phyloP scores from a whole-genome alignment of 2,888 invertebrate species.

The Ditula angustiorana region DNA sequence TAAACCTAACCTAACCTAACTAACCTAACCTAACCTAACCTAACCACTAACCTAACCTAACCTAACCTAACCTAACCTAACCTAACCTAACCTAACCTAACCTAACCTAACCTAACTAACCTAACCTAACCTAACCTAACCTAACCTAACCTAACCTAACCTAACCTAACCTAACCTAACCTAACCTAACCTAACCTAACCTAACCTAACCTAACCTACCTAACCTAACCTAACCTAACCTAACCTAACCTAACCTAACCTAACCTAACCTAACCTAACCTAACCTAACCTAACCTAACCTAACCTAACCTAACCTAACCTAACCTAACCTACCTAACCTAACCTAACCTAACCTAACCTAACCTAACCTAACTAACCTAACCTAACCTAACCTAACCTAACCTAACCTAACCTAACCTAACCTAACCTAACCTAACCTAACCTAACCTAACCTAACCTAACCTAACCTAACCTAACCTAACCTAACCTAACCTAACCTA shows the following conservation, averaged over 20 bases:
- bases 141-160: slow-evolving; percentile 30
- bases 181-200: slow-evolving; percentile 39
- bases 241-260: slow-evolving; percentile 37
- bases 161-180: slow-evolving; percentile 38
- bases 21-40: slow-evolving; percentile 42
- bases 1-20: slow-evolving; percentile 5
- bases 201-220: too few relatives aligned
- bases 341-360: slow-evolving; percentile 38
- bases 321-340: slow-evolving; percentile 40
- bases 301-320: slow-evolving; percentile 33
- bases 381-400: slow-evolving; percentile 18
- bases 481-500: slow-evolving; percentile 15
- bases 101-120: slow-evolving; percentile 39
- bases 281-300: slow-evolving; percentile 28
- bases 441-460: slow-evolving; percentile 2
- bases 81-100: slow-evolving; percentile 42
- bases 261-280: slow-evolving; percentile 28
- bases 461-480: slow-evolving; percentile 14
- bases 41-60: too few relatives aligned
- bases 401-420: slow-evolving; percentile 28
- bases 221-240: slow-evolving; percentile 34
- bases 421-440: slow-evolving; percentile 38
- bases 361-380: slow-evolving; percentile 27
- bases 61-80: slow-evolving; percentile 37
- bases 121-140: slow-evolving; percentile 39